These are phyloP conservation scores for Sarcophilus harrisii DNA, from an alignment of 2,797 vertebrate genomes.

Conservation along the genomic window DNA sequence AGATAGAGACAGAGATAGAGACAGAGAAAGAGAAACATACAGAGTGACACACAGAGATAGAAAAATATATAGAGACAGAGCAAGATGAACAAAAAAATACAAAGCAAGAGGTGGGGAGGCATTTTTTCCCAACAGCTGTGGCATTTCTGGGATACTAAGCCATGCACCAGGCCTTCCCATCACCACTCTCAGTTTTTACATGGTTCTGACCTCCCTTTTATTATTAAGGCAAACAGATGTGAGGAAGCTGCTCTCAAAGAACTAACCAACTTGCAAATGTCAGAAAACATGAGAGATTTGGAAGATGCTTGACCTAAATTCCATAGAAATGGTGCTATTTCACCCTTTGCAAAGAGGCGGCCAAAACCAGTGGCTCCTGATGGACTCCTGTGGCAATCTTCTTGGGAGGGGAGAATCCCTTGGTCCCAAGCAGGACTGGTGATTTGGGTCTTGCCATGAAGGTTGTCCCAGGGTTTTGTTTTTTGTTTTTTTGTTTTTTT, in stretches of 20 bases:
- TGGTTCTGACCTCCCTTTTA: conserved; percentile 30
- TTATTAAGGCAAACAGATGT: neutral
- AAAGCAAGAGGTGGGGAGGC: neutral
- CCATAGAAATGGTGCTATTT: neutral
- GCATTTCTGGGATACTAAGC: neutral
- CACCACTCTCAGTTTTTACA: neutral
- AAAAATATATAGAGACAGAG: neutral
- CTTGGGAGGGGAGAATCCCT: neutral
- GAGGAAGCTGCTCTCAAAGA: neutral
- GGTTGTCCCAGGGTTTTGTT: neutral
- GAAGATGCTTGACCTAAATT: neutral
- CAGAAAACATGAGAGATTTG: conserved; percentile 7
- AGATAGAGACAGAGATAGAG: too few species aligned
- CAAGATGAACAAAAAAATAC: neutral
- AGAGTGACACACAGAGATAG: neutral
- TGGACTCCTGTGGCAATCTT: neutral
- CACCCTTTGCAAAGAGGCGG: neutral
- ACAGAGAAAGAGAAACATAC: too few species aligned
- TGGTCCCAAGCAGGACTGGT: neutral
- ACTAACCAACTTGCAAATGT: neutral
- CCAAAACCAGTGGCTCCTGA: neutral
- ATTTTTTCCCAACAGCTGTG: neutral
- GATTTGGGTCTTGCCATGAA: neutral
- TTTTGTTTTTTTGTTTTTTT: neutral
- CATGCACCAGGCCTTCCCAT: neutral